Evolutionary conservation across 1,140 invertebrate species (phyloP), one percentile per base, ranked within the genome.

Genomic region (Heliconius hermathena): DNA sequence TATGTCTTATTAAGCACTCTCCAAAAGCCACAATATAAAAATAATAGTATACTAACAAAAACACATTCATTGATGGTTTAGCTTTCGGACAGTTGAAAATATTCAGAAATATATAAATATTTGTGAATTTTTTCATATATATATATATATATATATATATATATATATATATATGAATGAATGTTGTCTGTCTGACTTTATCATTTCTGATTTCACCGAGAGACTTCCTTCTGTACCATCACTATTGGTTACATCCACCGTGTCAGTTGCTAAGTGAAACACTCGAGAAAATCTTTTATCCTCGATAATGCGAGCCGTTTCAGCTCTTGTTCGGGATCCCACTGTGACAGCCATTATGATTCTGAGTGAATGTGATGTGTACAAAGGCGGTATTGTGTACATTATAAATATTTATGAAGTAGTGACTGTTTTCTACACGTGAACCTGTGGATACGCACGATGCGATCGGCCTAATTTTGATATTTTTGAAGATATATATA

Each of bases 301-400:
- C 81, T 87, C 82, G 85, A 82, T 90, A 94, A 94, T 90, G 90
- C 86, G 87, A 87, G 85, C 85, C 89, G 91, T 92, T 92, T 92
- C 90, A 89, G 87, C 89, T 90, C 87, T 94, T 92, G 91, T 93
- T 91, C 87, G 84, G 85, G 88, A 87, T 91, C 89, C 88, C 89
- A 88, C 88, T 91, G 88, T 92, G 89, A 91, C 91, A 92, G 87
- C 89, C 90, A 93, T 93, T 93, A 94, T 93, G 93, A 93, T 94
- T 94, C 88, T 82, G 79, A 89, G 86, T 91, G 91, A 93, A 94
- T 93, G 89, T 91, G 86, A 90, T 91, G 89, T 89, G 80, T 89
- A 93, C 90, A 91, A 92, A 93, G 89, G 87, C 83, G 88, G 87
- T 87, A 88, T 94, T 93, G 92, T 93, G 84, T 82, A 83, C 83